Base-by-base conservation (phyloP, 1,140 invertebrate species). In the Neelides sp. region DNA sequence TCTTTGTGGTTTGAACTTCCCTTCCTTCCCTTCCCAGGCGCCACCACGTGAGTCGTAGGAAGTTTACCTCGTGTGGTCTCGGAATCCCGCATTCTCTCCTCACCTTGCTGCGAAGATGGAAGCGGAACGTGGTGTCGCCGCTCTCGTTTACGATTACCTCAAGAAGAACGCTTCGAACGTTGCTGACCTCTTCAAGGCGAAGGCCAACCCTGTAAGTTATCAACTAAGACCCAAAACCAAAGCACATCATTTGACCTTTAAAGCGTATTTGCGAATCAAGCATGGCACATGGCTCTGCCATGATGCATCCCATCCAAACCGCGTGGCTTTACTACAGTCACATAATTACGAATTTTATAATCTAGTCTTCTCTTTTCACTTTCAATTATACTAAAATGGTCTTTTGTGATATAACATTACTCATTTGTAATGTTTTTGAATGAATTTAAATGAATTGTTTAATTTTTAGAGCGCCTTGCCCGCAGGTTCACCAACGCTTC, bases 91-190 rank as follows among this genome's bases (percentile, higher is more conserved):
- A n/a, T n/a, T n/a, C n/a, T n/a, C n/a, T n/a, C n/a, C n/a, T n/a
- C n/a, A n/a, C n/a, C n/a, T n/a, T n/a, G n/a, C n/a, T n/a, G n/a
- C n/a, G n/a, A n/a, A n/a, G n/a, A n/a, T n/a, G n/a, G n/a, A n/a
- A n/a, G n/a, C n/a, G n/a, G 55, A 57, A 22, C 40, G 15, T 17
- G 55, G 55, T n/a, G 13, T 58, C 4, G 55, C 50, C 10, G 57
- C 59, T 1, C 41, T 61, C 8, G 59, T 61, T 2, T 61, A 59
- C 27, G 51, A 56, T 20, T 61, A 61, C 48, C 39, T 61, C 13
- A 44, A 52, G 30, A 50, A 56, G 35, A 53, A 40, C 19, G 47
- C 43, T 2, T 36, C 8, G 10, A 50, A 49, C 49, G 26, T 54
- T 5, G 59, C 59, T 5, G 43, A 59, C 39, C 34, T 43, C 0